A percentile compares a stretch with the other conserved stretches of the same genome.
Evolutionary conservation across 1,140 invertebrate genomes (phyloP).

Genomic region (Parasteatoda tepidariorum): DNA sequence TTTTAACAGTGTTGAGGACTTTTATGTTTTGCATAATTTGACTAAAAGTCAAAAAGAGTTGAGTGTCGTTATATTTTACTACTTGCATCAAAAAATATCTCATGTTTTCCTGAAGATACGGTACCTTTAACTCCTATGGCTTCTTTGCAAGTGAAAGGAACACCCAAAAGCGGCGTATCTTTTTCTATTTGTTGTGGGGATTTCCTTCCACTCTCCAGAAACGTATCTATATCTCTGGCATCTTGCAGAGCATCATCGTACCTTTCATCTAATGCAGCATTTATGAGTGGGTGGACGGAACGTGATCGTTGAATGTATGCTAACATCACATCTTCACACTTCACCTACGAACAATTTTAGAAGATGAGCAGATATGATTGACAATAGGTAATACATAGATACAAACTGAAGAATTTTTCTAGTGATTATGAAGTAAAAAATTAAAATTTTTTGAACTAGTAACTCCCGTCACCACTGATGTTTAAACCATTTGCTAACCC

Average conservation of each 20-base stretch:
- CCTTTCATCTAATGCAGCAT: constrained; percentile 63
- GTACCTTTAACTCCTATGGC: constrained; percentile 47
- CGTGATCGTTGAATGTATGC: constrained; percentile 63
- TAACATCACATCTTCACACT: constrained; percentile 61
- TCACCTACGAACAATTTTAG: constrained; percentile 51
- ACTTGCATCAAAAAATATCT: background rate
- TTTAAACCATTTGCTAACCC: too few relatives aligned
- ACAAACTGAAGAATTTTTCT: too few relatives aligned
- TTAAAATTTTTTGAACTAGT: too few relatives aligned
- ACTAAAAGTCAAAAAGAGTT: background rate
- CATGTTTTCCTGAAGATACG: background rate
- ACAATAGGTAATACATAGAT: too few relatives aligned
- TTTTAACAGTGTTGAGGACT: background rate
- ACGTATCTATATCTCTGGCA: constrained; percentile 62
- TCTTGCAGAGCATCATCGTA: constrained; percentile 63
- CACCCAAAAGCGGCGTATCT: constrained; percentile 62
- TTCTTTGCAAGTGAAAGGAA: constrained; percentile 64
- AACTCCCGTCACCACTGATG: too few relatives aligned
- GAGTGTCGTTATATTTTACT: background rate
- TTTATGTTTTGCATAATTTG: background rate
- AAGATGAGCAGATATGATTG: background rate
- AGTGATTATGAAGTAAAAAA: too few relatives aligned
- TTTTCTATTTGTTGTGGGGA: constrained; percentile 47
- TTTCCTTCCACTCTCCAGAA: constrained; percentile 15
- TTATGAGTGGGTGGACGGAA: constrained; percentile 63